Evolutionary conservation across 2,113 vertebrate genomes (phyloP).

Genomic region (Pan troglodytes): NHGRI_mPanTro3-v2.1_pri NC_072410.2:67656501-67657000

Average conservation of each 20-base stretch:
- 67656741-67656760: neutral
- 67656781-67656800: neutral
- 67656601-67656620: neutral
- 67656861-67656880: neutral
- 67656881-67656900: neutral
- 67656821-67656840: neutral
- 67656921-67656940: too few species aligned
- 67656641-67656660: neutral
- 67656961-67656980: too few species aligned
- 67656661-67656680: neutral
- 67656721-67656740: neutral
- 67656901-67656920: too few species aligned
- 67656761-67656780: neutral
- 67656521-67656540: neutral
- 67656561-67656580: neutral
- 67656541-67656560: neutral
- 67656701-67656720: neutral
- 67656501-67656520: neutral
- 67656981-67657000: too few species aligned
- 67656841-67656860: neutral
- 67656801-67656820: slow-evolving; percentile 5
- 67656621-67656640: neutral
- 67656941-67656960: too few species aligned
- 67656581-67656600: slow-evolving; percentile 9
- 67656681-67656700: neutral